Evolutionary conservation across 2,888 invertebrate species (phyloP), one percentile per base, ranked within the genome.

Genomic region (Entomobrya multifasciata): DNA sequence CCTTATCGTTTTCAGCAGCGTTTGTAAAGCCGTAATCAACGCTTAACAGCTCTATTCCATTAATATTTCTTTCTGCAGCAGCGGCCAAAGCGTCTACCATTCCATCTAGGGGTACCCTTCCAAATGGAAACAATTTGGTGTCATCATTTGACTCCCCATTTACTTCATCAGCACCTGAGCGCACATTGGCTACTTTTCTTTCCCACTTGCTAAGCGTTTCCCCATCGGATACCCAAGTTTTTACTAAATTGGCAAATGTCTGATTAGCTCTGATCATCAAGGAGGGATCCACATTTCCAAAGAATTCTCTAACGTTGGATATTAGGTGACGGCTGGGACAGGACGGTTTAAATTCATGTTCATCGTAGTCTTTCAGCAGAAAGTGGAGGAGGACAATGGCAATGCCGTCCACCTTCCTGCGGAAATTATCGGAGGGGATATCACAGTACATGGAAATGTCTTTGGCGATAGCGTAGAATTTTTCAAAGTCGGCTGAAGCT

Each of bases 51-150:
- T 84, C 60, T 17, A 57, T 70, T 4, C 72, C 62, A 0, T 36
- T 70, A 22, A 85, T 47, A 76, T 84, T 76, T 15, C 65, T 47
- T 11, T 88, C 85, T n/a, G 41, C 44, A 10, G 55, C 89, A 22
- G 77, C 83, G 1, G 36, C 25, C 20, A 86, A 2, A 10, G 76
- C 72, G 36, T 79, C 55, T 10, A 77, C 47, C 25, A 86, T 20
- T 8, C 84, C 77, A 20, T 72, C 80, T 22, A 87, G 11, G 1
- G 81, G 62, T n/a, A 90, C 25, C 55, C 49, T 30, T n/a, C 89
- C 90, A 67, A 89, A 90, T 10, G 90, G 90, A 80, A 90, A 90
- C 36, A 89, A 25, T 13, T 72, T 60, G 0, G 2, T 47, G 20
- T 89, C 88, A 13, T 87, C 83, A n/a, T 77, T 55, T 0, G 22